Evolutionary conservation across 2,797 vertebrate species (phyloP).

Genomic region (Sternarchorhynchus goeldii): DNA sequence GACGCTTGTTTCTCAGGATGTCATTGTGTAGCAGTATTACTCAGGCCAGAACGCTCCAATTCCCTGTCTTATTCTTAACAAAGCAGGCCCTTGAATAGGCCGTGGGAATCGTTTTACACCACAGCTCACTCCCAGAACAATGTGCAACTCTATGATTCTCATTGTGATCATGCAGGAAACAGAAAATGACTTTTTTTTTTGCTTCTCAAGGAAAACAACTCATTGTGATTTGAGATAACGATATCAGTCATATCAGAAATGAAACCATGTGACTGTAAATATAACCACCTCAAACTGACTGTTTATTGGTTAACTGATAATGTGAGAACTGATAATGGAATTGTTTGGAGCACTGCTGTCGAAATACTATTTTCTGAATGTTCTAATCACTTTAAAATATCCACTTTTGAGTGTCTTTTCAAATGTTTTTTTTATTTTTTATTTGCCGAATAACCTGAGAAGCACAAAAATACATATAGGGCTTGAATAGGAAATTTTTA

Average conservation of each 20-base stretch:
- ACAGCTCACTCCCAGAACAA: conserved; percentile 69
- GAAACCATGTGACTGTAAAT: background rate
- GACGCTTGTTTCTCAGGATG: conserved; percentile 63
- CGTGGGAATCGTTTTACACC: conserved; percentile 69
- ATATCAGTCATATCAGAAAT: conserved; percentile 3
- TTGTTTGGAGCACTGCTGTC: background rate
- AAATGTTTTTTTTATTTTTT: too few relatives aligned
- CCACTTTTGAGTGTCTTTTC: too few relatives aligned
- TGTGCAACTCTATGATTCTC: conserved; percentile 56
- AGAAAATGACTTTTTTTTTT: conserved; percentile 62
- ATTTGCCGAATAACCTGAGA: too few relatives aligned
- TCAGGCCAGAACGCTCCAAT: conserved; percentile 42
- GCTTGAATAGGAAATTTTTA: background rate
- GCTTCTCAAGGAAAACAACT: conserved; percentile 48
- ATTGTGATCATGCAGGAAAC: conserved; percentile 67
- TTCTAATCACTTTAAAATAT: too few relatives aligned
- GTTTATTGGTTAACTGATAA: background rate
- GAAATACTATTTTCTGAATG: too few relatives aligned
- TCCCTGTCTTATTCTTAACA: conserved; percentile 46
- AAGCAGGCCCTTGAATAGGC: conserved; percentile 52
- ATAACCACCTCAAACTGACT: background rate
- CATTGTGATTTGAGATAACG: conserved; percentile 40
- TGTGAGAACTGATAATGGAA: background rate
- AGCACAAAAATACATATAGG: background rate
- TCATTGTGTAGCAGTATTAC: conserved; percentile 65